Percentiles rank a stretch among this genome's conserved stretches.
Conservation (phyloP, 2,113 vertebrate species). For the Dascyllus trimaculatus region DNA sequence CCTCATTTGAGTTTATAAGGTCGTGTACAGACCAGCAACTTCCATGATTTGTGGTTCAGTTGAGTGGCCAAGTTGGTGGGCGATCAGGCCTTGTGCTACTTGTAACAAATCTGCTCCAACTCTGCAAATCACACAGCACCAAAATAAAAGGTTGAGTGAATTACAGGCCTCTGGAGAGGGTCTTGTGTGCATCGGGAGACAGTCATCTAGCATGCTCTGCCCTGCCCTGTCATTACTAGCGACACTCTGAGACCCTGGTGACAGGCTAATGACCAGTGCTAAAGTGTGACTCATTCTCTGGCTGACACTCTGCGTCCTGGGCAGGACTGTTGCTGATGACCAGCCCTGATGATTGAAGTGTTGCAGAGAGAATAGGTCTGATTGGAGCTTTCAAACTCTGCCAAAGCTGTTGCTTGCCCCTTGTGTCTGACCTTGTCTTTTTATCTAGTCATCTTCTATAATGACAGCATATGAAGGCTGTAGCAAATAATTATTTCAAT, state of each 20-base stretch:
- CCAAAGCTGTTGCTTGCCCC: background rate
- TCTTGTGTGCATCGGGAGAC: slow-evolving; percentile 14
- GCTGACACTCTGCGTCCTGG: slow-evolving; percentile 46
- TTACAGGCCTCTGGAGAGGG: slow-evolving; percentile 54
- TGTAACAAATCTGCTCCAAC: slow-evolving; percentile 21
- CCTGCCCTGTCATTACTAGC: slow-evolving; percentile 69
- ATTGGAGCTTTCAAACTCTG: slow-evolving; percentile 16
- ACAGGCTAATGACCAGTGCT: slow-evolving; percentile 68
- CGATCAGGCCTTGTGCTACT: too few species aligned
- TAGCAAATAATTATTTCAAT: too few species aligned
- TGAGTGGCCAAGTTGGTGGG: too few species aligned
- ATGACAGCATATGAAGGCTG: background rate
- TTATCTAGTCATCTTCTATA: background rate
- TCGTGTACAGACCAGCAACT: background rate
- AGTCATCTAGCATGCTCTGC: slow-evolving; percentile 18
- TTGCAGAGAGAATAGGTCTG: slow-evolving; percentile 31
- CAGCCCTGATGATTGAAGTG: slow-evolving; percentile 24
- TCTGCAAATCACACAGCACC: slow-evolving; percentile 50
- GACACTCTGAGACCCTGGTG: slow-evolving; percentile 46
- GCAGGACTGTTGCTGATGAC: slow-evolving; percentile 36
- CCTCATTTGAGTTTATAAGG: background rate
- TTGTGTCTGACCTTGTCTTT: background rate
- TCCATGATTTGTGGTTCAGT: too few species aligned
- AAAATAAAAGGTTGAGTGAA: slow-evolving; percentile 58
- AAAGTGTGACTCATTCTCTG: slow-evolving; percentile 60